Conservation (phyloP, 2,113 vertebrate genomes). For the Fukomys damarensis region DNA sequence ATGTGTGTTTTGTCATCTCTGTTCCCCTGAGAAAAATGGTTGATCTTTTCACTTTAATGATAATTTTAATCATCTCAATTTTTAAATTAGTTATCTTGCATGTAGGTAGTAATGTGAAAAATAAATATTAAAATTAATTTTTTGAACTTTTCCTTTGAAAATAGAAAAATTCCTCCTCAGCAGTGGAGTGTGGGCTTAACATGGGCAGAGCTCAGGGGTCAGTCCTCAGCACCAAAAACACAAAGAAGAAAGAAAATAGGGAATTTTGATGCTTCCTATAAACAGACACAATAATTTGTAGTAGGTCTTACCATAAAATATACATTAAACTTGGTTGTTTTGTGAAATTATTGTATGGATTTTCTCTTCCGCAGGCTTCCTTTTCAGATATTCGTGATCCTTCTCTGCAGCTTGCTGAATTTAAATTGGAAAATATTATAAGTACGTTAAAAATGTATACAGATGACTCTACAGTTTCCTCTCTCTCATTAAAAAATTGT, state of each 20-base stretch:
- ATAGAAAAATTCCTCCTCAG: conserved; percentile 6
- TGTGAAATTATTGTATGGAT: conserved; percentile 57
- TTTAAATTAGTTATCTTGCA: not conserved
- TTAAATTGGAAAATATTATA: conserved; percentile 94
- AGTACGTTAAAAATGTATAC: conserved; percentile 93
- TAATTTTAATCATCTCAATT: not conserved
- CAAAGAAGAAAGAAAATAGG: not conserved
- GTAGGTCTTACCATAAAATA: not conserved
- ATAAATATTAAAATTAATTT: conserved; percentile 10
- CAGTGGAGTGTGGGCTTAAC: not conserved
- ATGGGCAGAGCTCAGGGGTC: not conserved
- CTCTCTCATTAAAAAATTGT: conserved; percentile 92
- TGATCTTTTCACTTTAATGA: conserved; percentile 23
- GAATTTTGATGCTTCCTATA: not conserved
- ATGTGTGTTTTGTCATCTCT: not conserved
- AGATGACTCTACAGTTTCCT: conserved; percentile 92
- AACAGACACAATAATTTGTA: not conserved
- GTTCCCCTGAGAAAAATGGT: conserved; percentile 9
- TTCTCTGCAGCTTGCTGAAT: conserved; percentile 93
- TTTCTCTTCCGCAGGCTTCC: conserved; percentile 78
- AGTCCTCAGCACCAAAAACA: not conserved
- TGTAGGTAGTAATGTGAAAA: conserved; percentile 27
- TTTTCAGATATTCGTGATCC: conserved; percentile 89
- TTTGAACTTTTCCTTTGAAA: conserved; percentile 36
- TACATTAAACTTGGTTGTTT: conserved; percentile 23